These are phyloP conservation scores for Argyra leucocephala DNA, from an alignment of 2,888 invertebrate species.

Conservation along the genomic window DNA sequence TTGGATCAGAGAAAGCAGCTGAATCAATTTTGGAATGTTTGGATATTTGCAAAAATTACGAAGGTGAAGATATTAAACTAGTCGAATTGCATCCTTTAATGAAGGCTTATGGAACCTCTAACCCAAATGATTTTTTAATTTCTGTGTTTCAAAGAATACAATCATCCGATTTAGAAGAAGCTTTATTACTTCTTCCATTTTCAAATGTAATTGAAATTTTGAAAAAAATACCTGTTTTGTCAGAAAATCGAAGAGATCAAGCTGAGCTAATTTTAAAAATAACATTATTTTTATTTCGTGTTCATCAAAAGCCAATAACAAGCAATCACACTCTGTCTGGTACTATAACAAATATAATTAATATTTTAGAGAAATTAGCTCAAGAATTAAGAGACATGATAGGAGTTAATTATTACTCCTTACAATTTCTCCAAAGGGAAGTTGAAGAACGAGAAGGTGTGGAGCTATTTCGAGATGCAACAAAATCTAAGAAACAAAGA, in stretches of 20 bases:
- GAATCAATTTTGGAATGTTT: conserved; percentile 88
- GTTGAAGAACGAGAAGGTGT: conserved; percentile 66
- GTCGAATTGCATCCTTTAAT: conserved; percentile 64
- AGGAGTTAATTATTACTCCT: conserved; percentile 75
- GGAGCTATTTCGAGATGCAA: conserved; percentile 68
- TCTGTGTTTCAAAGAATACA: conserved; percentile 70
- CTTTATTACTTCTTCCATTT: conserved; percentile 76
- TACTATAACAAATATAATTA: conserved; percentile 32
- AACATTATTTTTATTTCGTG: conserved; percentile 62
- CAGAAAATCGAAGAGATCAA: conserved; percentile 56
- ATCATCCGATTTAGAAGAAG: conserved; percentile 84
- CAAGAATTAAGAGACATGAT: conserved; percentile 58
- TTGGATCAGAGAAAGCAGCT: conserved; percentile 50
- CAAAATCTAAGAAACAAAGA: conserved; percentile 51
- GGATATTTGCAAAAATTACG: conserved; percentile 58
- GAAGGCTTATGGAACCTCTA: conserved; percentile 64
- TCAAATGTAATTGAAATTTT: conserved; percentile 70
- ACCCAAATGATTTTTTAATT: conserved; percentile 69
- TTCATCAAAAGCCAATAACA: conserved; percentile 71
- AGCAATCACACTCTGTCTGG: conserved; percentile 58
- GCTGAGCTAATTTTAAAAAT: conserved; percentile 69
- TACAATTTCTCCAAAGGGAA: conserved; percentile 64
- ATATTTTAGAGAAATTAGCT: conserved; percentile 31
- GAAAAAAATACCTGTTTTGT: conserved; percentile 56
- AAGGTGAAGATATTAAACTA: conserved; percentile 40